A percentile compares a stretch with the other conserved stretches of the same genome.
These are phyloP conservation scores for Dascillus cervinus DNA, from an alignment of 2,888 invertebrate species.

Conservation along the genomic window DNA sequence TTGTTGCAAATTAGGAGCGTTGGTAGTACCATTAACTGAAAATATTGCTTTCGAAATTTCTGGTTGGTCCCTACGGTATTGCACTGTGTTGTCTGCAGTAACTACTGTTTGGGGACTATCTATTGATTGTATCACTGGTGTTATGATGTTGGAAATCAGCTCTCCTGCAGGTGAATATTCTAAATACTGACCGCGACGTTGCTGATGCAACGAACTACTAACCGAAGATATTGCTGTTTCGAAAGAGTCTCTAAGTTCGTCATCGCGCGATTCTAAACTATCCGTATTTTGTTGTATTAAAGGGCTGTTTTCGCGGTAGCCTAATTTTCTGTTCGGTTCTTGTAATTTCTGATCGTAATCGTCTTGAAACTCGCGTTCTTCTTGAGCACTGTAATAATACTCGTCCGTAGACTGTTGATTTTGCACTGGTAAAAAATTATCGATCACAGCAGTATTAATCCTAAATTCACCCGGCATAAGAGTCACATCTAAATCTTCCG, in stretches of 20 bases:
- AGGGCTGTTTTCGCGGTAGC: constrained; percentile 33
- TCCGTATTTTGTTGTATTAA: constrained; percentile 45
- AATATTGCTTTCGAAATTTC: constrained; percentile 33
- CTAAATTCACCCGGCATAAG: constrained; percentile 19
- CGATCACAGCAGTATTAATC: constrained; percentile 7
- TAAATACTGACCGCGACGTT: constrained; percentile 19
- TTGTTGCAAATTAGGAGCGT: constrained; percentile 25
- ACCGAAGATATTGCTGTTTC: constrained; percentile 48
- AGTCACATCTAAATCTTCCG: constrained; percentile 21
- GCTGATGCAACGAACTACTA: constrained; percentile 38
- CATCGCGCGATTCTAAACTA: constrained; percentile 49
- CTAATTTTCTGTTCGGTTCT: constrained; percentile 31
- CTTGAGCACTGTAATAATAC: constrained; percentile 30
- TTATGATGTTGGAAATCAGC: constrained; percentile 20
- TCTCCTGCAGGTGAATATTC: constrained; percentile 22
- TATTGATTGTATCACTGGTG: constrained; percentile 16
- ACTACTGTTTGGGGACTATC: constrained; percentile 15
- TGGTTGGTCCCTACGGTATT: constrained; percentile 35
- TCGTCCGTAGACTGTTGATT: constrained; percentile 25
- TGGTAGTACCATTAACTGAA: constrained; percentile 18
- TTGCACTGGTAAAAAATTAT: constrained; percentile 6
- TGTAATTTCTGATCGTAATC: constrained; percentile 18
- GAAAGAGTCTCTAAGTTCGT: constrained; percentile 49
- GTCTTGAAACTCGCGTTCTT: constrained; percentile 19
- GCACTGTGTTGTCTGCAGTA: constrained; percentile 26